Conservation (phyloP, 2,888 invertebrate genomes). For the Alloscopus bannaensis region DNA sequence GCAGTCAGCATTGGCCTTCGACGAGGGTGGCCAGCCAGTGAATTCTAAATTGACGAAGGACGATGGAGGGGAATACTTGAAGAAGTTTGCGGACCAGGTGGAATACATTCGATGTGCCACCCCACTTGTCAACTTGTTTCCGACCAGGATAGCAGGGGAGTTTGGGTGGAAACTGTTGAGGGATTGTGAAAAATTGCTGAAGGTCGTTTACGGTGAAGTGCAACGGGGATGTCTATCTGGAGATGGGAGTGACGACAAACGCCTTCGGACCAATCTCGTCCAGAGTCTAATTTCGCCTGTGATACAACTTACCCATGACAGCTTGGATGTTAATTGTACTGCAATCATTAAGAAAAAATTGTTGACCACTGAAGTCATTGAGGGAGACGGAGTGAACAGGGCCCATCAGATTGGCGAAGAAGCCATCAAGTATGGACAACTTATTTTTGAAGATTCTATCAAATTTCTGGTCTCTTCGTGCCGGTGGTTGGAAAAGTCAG, state of each 20-base stretch:
- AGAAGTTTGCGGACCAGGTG: constrained; percentile 1
- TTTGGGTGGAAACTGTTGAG: constrained; percentile 25
- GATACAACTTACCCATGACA: constrained; percentile 13
- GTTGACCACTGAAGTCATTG: not conserved
- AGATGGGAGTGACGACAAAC: not conserved
- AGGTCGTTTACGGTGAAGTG: constrained; percentile 1
- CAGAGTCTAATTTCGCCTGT: constrained; percentile 21
- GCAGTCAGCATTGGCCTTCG: not conserved
- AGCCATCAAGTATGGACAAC: not conserved
- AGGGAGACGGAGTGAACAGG: constrained; percentile 9
- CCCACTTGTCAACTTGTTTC: constrained; percentile 4
- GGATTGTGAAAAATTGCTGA: constrained; percentile 27
- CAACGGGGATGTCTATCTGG: not conserved
- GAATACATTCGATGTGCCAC: constrained; percentile 29
- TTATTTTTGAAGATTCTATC: constrained; percentile 15
- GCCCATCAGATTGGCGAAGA: not conserved
- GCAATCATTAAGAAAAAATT: not conserved
- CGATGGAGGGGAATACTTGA: not conserved
- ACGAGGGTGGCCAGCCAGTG: not conserved
- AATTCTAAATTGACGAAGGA: not conserved
- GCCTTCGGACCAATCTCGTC: not conserved
- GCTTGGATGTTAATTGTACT: constrained; percentile 20
- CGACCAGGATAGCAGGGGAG: not conserved
- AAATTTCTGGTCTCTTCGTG: constrained; percentile 3
- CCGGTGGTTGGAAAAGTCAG: constrained; percentile 7